Evolutionary conservation across 2,888 invertebrate genomes (phyloP).

Genomic region (Cheilosia urbana): DNA sequence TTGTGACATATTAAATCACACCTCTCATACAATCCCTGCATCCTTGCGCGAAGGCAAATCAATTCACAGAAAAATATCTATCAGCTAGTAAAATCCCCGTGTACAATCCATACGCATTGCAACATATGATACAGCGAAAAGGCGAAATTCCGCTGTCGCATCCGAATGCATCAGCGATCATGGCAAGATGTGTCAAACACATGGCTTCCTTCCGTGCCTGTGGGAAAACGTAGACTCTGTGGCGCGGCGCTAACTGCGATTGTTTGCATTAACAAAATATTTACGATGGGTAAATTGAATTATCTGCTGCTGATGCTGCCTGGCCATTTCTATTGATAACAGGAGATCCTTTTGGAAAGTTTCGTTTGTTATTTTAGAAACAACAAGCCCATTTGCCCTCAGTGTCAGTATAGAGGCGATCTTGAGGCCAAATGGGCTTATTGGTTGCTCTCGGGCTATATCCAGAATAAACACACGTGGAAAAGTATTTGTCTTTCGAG

Average conservation of each 20-base stretch:
- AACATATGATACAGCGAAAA: conserved; percentile 53
- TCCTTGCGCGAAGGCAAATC: conserved; percentile 52
- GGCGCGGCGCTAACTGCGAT: conserved; percentile 60
- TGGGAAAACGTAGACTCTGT: conserved; percentile 38
- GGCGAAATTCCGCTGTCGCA: conserved; percentile 13
- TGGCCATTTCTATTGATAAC: conserved; percentile 1
- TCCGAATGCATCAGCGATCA: not conserved
- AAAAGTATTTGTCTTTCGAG: not conserved
- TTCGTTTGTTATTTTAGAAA: conserved; percentile 50
- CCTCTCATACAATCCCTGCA: not conserved
- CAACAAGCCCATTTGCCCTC: conserved; percentile 50
- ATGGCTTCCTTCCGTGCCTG: conserved; percentile 40
- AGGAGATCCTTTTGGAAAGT: conserved; percentile 21
- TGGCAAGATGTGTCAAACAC: conserved; percentile 49
- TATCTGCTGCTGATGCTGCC: conserved; percentile 30
- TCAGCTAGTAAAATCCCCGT: conserved; percentile 60
- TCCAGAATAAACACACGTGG: conserved; percentile 4
- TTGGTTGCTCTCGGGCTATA: conserved; percentile 30
- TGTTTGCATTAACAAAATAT: conserved; percentile 62
- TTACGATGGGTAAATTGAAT: conserved; percentile 70
- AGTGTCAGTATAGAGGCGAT: conserved; percentile 1
- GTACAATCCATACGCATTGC: conserved; percentile 37
- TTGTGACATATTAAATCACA: conserved; percentile 42
- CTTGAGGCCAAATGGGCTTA: conserved; percentile 39
- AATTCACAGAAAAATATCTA: conserved; percentile 30